Percentiles rank a stretch among this genome's conserved stretches.
These are phyloP conservation scores for Torymus tubicola DNA, from an alignment of 2,888 invertebrate species.

Conservation along the genomic window DNA sequence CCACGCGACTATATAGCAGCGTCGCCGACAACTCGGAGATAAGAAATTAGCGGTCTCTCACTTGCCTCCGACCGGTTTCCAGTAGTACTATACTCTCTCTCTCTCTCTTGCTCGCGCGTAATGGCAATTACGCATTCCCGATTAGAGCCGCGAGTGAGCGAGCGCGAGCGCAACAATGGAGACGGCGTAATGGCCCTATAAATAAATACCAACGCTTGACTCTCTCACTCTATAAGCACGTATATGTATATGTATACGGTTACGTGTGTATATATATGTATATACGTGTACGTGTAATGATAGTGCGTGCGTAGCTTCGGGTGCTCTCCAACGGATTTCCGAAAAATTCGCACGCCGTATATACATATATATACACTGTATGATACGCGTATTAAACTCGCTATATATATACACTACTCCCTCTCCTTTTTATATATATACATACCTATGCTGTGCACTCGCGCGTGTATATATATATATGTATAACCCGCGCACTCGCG, in stretches of 20 bases:
- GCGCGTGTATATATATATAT: too few relatives aligned
- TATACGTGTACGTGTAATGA: too few relatives aligned
- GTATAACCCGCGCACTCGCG: background rate
- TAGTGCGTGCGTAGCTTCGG: too few relatives aligned
- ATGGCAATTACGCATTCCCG: slow-evolving; percentile 53
- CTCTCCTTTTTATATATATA: slow-evolving; percentile 1
- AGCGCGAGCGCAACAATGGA: slow-evolving; percentile 16
- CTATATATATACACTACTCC: too few relatives aligned
- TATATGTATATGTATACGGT: too few relatives aligned
- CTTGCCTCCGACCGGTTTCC: slow-evolving; percentile 37
- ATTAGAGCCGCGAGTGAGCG: slow-evolving; percentile 15
- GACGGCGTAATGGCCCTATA: slow-evolving; percentile 27
- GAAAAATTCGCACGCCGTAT: slow-evolving; percentile 14
- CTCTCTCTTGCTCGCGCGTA: slow-evolving; percentile 29
- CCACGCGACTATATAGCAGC: too few relatives aligned
- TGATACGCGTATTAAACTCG: too few relatives aligned
- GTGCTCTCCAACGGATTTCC: too few relatives aligned
- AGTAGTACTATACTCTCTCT: background rate
- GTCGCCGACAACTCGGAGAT: slow-evolving; percentile 32
- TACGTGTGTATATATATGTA: too few relatives aligned
- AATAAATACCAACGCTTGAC: slow-evolving; percentile 5
- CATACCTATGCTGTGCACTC: too few relatives aligned
- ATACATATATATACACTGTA: background rate
- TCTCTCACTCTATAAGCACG: too few relatives aligned
- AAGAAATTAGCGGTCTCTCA: slow-evolving; percentile 47